Evolutionary conservation across 2,797 vertebrate species (phyloP).

Genomic region (Bucorvus abyssinicus): DNA sequence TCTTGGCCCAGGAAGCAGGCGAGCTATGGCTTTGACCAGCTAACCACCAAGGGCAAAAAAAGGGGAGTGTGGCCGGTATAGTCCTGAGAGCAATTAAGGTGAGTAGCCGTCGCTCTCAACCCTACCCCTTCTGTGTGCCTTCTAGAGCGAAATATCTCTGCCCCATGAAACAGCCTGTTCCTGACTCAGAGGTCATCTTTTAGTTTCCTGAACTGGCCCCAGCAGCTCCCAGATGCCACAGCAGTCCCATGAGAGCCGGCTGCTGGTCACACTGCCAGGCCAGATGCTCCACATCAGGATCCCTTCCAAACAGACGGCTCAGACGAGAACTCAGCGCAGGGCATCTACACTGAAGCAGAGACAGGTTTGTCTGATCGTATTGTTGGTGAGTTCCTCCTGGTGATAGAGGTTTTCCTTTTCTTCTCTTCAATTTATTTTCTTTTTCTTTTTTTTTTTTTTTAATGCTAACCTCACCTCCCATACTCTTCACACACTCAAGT

Average conservation of each 20-base stretch:
- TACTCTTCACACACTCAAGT: background rate
- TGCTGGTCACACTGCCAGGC: background rate
- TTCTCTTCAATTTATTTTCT: background rate
- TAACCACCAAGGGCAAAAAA: background rate
- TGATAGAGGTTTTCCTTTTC: background rate
- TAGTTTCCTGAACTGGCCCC: background rate
- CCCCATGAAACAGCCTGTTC: background rate
- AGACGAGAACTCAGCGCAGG: background rate
- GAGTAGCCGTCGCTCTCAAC: slow-evolving; percentile 8
- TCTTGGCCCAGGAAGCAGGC: background rate
- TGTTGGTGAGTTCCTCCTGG: background rate
- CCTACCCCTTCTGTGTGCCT: background rate
- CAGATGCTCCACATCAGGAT: background rate
- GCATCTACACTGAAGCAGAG: background rate
- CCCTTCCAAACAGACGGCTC: background rate
- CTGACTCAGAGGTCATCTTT: background rate
- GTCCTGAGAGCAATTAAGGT: slow-evolving; percentile 55
- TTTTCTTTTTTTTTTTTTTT: too few relatives aligned
- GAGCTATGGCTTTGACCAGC: slow-evolving; percentile 61
- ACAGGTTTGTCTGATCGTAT: background rate
- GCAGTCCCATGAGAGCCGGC: background rate
- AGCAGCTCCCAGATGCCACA: background rate
- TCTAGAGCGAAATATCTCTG: background rate
- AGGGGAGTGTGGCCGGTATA: background rate
- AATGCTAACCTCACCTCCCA: background rate